Base-by-base conservation (phyloP, 1,140 invertebrate genomes). In the Chionoecetes opilio region DNA sequence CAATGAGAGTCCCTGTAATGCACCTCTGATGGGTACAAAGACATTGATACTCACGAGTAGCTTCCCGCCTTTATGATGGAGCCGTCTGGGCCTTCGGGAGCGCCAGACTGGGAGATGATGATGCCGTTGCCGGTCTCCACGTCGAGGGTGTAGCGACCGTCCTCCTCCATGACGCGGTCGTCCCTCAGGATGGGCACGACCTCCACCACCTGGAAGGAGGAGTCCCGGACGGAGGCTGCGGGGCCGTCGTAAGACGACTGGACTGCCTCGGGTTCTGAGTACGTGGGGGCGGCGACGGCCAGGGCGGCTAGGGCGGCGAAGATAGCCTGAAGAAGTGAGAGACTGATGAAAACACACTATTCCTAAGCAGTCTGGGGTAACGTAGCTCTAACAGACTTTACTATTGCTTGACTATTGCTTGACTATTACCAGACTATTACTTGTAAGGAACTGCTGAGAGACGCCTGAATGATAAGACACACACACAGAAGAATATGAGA, bases 121-220 rank as follows among this genome's bases (percentile, higher is more conserved):
- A 93, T 93, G 82, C 92, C 82, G 82, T 93, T 93, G 37, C 38
- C 82, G 82, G 92, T 86, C 92, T 93, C 92, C 53, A 93, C 63
- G 92, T 85, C 92, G 2, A 93, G 11, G 37, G 21, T 46, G 84
- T 86, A 93, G 8, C 75, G 84, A 6, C 92, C 92, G 92, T 86
- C 82, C 6, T 93, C 92, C 37, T 93, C 82, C 11, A 41, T 29
- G 37, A 41, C 84, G 9, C 75, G 34, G 32, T 93, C 92, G 82
- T 93, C 75, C 37, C 38, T 93, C 75, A 93, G 82, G 82, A 85
- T 93, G 31, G 75, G 82, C 26, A 46, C 92, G 26, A 38, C 32
- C n/a, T 46, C 37, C 6, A 46, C 87, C 32, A 89, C 31, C 32
- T 89, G 17, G 11, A 37, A 34, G 9, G 87, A 29, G 41, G 32